Conservation (phyloP, 2,797 vertebrate species). For the Muscicapa comitata region DNA sequence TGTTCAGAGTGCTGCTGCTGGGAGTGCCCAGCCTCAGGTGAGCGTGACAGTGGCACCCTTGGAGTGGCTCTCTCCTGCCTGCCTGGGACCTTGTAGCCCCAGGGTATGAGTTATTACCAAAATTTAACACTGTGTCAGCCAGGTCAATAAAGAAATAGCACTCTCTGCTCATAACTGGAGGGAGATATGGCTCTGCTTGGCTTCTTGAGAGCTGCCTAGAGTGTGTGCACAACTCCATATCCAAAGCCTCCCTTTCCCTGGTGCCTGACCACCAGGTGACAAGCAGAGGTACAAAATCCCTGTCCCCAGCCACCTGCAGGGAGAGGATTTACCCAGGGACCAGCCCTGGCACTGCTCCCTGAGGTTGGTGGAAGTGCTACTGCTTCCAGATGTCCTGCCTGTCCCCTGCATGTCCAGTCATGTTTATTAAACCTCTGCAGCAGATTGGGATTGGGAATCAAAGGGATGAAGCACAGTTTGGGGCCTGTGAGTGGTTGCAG, state of each 20-base stretch:
- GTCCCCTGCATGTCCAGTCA: neutral
- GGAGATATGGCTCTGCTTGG: neutral
- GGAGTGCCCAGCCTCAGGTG: neutral
- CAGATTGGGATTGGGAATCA: slow-evolving; percentile 13
- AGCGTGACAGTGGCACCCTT: neutral
- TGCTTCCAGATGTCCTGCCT: slow-evolving; percentile 6
- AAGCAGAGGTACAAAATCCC: neutral
- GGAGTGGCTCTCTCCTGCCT: neutral
- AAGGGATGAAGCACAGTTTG: neutral
- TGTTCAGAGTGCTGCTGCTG: neutral
- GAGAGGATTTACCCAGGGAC: neutral
- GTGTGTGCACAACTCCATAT: neutral
- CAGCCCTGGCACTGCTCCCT: neutral
- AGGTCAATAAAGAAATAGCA: neutral
- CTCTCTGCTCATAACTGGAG: neutral
- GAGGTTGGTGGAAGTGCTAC: neutral
- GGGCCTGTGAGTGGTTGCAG: neutral
- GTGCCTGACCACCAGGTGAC: neutral
- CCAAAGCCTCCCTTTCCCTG: neutral
- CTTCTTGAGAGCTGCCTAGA: neutral
- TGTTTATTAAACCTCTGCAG: neutral
- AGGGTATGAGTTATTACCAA: neutral
- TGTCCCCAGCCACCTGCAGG: neutral
- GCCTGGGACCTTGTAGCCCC: neutral
- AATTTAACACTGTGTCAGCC: neutral